These are phyloP conservation scores for Patiria miniata DNA, from an alignment of 35 echinoderm and acorn worm genomes.

Conservation along the genomic window DNA sequence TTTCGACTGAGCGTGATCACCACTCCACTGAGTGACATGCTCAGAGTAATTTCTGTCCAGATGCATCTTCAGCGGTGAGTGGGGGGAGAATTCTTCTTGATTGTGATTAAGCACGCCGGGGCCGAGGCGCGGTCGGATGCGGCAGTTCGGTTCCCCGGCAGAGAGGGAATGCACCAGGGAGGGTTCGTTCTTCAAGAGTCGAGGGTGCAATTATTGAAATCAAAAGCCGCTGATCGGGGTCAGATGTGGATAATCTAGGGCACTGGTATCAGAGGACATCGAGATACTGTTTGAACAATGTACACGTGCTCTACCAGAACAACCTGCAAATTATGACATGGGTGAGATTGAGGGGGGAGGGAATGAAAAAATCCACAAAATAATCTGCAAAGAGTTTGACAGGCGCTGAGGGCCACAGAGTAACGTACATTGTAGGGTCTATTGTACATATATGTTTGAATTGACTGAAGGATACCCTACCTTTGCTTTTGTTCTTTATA, in stretches of 20 bases:
- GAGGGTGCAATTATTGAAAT: not conserved
- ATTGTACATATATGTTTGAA: too few relatives aligned
- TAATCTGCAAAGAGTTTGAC: too few relatives aligned
- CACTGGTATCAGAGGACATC: not conserved
- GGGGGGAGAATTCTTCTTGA: slow-evolving; percentile 6
- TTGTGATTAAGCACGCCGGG: slow-evolving; percentile 1
- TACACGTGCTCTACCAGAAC: too few relatives aligned
- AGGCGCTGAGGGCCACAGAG: too few relatives aligned
- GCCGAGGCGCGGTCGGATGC: not conserved
- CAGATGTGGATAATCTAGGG: not conserved
- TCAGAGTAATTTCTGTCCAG: slow-evolving; percentile 13
- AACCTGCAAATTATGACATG: too few relatives aligned
- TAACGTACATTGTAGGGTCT: too few relatives aligned
- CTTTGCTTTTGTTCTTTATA: too few relatives aligned
- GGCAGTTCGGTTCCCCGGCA: not conserved
- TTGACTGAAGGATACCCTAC: too few relatives aligned
- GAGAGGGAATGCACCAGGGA: not conserved
- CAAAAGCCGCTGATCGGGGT: not conserved
- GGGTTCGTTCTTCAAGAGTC: not conserved
- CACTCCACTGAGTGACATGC: too few relatives aligned
- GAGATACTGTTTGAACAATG: not conserved
- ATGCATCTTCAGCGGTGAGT: not conserved
- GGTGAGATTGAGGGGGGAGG: too few relatives aligned
- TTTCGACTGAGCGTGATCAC: too few relatives aligned
- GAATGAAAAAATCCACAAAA: too few relatives aligned